Base-by-base conservation (phyloP, 2,797 vertebrate species). In the Kryptolebias ocellatus region DNA sequence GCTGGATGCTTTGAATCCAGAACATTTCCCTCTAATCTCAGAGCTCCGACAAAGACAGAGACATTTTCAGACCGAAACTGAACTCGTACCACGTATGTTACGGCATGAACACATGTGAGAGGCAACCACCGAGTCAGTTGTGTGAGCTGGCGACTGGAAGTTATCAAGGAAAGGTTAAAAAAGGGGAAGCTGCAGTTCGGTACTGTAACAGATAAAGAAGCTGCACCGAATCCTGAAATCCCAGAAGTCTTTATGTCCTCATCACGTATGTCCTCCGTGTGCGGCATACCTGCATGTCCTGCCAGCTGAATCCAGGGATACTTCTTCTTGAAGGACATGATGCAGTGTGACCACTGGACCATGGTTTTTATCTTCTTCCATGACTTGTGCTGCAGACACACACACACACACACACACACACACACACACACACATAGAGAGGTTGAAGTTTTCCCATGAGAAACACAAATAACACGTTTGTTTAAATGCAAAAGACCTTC, bases 251-350 rank as follows among this genome's bases (percentile, higher is more conserved):
- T 37, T 37, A 10, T 11, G 37, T 39, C 11, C 9, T 39, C 11
- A 39, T 14, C 10, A 42, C 11, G 11, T 4, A 42, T 46, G 54
- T 46, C 1, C 39, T 31, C 46, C 39, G 10, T 47, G 42, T 39
- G 7, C 58, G 49, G 57, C 44, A 0, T 93, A 98, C 98, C 98
- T 95, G 97, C 97, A 0, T 99, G 98, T 24, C 97, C 98, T 0
- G 97, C 98, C 89, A 99, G 93, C 90, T 99, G 98, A 85, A 99
- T 96, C 97, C 98, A 99, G 70, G 97, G 98, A 79, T 99, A 99
- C 79, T 98, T 98, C 93, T 99, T 99, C 93, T 98, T 99, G 94
- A 98, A 99, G 87, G 97, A 99, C 96, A 98, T 99, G 66, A 99
- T 95, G 69, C 99, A 98, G 0, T 97, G 98, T 1, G 98, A 98